Base-by-base conservation (phyloP, 2,797 vertebrate species). In the Melopsittacus undulatus region DNA sequence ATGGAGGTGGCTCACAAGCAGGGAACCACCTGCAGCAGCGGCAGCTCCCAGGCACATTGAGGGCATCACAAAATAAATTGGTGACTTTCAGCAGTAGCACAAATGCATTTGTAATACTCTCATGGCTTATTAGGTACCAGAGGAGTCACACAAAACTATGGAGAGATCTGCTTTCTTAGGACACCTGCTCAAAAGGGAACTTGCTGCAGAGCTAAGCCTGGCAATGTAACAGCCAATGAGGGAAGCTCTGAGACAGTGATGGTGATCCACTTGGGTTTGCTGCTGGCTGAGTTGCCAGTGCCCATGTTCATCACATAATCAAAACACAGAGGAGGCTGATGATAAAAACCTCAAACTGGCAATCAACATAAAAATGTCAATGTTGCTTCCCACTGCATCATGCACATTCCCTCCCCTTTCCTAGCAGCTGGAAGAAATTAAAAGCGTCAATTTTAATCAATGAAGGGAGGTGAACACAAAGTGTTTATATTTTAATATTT, bases 401-500 rank as follows among this genome's bases (percentile, higher is more conserved):
- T 8, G 36, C 16, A 36, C 18, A 5, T 64, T 68, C 46, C 62
- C 73, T 80, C 54, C 57, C 19, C 27, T 87, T 64, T n/a, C 51
- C 40, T 13, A 78, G 77, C 52, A 85, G 64, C 3, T 92, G 45
- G 45, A 75, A 85, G 68, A 87, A 83, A 93, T 72, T 68, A 80
- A 79, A 95, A 91, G 32, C 46, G 77, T 80, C 43, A 21, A 2
- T 80, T 93, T 75, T 83, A 90, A 92, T 76, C 2, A 0, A 90
- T 79, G 36, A 52, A 26, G 49, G 63, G 34, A 89, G 49, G 23
- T 32, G 56, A 85, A 87, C 68, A 85, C 4, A 84, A 87, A 87
- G 68, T 80, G 38, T 70, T 90, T 81, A 18, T 67, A 70, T 95
- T 91, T 93, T 68, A 67, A 49, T 89, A 93, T 90, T 87, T 89